Evolutionary conservation across 2,113 vertebrate genomes (phyloP).

Genomic region (Columbina picui): DNA sequence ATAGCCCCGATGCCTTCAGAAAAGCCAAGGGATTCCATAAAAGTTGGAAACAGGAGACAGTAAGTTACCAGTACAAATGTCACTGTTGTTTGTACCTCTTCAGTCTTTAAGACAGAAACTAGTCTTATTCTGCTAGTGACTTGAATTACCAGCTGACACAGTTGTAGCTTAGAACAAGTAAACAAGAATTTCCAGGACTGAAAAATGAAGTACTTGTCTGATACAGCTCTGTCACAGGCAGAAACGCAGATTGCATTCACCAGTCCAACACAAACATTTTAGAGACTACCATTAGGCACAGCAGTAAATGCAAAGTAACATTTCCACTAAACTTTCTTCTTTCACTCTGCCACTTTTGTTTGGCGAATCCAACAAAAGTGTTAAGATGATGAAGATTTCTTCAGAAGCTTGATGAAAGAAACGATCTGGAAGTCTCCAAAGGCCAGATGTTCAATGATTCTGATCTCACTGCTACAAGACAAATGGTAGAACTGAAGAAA

Average conservation of each 20-base stretch:
- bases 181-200: background rate
- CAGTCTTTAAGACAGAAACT: background rate
- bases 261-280: background rate
- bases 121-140: background rate
- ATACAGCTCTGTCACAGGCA: background rate
- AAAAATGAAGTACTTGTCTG: background rate
- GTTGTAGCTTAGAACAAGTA: background rate
- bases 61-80: background rate
- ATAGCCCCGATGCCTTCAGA: background rate
- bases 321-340: background rate
- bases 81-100: background rate
- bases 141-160: background rate
- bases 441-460: background rate
- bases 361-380: background rate
- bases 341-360: background rate
- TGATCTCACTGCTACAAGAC: background rate
- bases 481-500: conserved; percentile 21
- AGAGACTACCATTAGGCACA: background rate
- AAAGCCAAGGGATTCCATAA: background rate
- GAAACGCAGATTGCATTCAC: background rate
- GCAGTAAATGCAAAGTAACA: background rate
- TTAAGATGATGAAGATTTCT: conserved; percentile 35
- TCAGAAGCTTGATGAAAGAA: conserved; percentile 13
- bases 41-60: background rate
- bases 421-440: background rate